Conservation (phyloP, 2,113 vertebrate genomes). For the Larimichthys crocea region DNA sequence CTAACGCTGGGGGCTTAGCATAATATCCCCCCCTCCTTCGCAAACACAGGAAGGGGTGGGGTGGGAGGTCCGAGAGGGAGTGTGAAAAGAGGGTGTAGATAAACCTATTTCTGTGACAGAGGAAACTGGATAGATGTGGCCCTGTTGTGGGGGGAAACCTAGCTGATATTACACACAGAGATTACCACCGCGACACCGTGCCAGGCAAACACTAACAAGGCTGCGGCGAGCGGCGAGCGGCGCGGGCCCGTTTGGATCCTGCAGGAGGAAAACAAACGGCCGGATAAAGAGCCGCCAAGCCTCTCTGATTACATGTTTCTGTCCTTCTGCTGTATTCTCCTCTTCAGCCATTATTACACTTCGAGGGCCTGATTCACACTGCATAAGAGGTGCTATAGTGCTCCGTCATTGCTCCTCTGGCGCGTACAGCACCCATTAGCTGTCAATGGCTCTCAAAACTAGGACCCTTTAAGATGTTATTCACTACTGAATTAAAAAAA, state of each 20-base stretch:
- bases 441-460: slow-evolving; percentile 76
- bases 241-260: slow-evolving; percentile 56
- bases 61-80: slow-evolving; percentile 56
- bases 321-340: slow-evolving; percentile 55
- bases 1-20: slow-evolving; percentile 99
- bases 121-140: slow-evolving; percentile 60
- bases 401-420: slow-evolving; percentile 47
- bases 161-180: slow-evolving; percentile 62
- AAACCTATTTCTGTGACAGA: slow-evolving; percentile 78
- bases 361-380: slow-evolving; percentile 63
- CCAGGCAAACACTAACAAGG: slow-evolving; percentile 53
- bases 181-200: slow-evolving; percentile 44
- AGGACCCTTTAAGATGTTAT: slow-evolving; percentile 66
- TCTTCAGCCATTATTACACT: slow-evolving; percentile 67
- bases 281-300: slow-evolving; percentile 35
- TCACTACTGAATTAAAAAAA: slow-evolving; percentile 57
- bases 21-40: slow-evolving; percentile 89
- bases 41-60: slow-evolving; percentile 84
- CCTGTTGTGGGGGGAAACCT: slow-evolving; percentile 50
- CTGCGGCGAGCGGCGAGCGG: slow-evolving; percentile 25
- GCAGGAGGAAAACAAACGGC: slow-evolving; percentile 54
- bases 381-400: slow-evolving; percentile 48
- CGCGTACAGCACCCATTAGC: slow-evolving; percentile 66
- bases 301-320: slow-evolving; percentile 77
- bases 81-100: slow-evolving; percentile 77